Evolutionary conservation across 2,888 invertebrate species (phyloP).

Genomic region (Nomada goodeniana): DNA sequence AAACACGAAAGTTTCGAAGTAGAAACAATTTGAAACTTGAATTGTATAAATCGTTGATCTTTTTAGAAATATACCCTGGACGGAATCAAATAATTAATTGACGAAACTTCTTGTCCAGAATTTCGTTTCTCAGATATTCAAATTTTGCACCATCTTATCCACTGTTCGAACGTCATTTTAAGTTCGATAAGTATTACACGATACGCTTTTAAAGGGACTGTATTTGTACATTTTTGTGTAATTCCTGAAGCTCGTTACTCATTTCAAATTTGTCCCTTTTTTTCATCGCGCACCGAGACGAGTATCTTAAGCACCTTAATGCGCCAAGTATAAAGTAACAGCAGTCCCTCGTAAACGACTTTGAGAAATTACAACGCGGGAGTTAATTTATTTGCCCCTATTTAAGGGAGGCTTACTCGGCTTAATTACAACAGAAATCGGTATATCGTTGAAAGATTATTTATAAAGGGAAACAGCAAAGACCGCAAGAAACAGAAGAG

Average conservation of each 20-base stretch:
- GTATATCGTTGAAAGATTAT: neutral
- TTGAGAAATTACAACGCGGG: constrained; percentile 18
- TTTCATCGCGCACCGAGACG: neutral
- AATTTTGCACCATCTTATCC: neutral
- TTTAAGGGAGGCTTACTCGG: constrained; percentile 3
- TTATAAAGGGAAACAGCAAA: too few relatives aligned
- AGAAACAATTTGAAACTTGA: too few relatives aligned
- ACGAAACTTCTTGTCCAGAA: too few relatives aligned
- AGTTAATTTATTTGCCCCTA: constrained; percentile 19
- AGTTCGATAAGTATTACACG: neutral
- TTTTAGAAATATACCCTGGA: too few relatives aligned
- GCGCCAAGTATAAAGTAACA: constrained; percentile 9
- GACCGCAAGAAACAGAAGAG: neutral
- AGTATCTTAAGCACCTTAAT: constrained; percentile 9
- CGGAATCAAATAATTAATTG: too few relatives aligned
- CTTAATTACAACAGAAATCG: constrained; percentile 23
- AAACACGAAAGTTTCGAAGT: neutral
- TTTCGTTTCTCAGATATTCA: neutral
- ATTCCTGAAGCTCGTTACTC: neutral
- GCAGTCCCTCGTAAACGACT: constrained; percentile 17
- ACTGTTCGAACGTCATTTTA: neutral
- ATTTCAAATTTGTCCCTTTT: neutral
- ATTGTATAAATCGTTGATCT: too few relatives aligned
- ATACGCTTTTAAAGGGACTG: too few relatives aligned
- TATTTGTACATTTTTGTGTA: neutral